phyloP scores from a whole-genome alignment of 2,113 vertebrate species.

The Tragelaphus scriptus region DNA sequence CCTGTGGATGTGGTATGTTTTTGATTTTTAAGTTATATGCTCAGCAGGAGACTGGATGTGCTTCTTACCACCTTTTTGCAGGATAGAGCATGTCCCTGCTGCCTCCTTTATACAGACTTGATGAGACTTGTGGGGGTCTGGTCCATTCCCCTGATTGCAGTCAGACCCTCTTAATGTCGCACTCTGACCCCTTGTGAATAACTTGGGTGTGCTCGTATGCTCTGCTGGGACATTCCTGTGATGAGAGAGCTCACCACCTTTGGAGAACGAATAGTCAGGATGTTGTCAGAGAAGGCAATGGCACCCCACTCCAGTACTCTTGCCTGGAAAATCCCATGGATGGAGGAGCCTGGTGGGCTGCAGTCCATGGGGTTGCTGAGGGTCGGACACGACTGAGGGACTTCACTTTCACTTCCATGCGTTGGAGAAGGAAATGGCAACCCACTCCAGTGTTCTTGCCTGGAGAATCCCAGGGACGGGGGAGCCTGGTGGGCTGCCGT shows the following conservation, averaged over 20 bases:
- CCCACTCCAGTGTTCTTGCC: too few species aligned
- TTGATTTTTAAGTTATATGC: neutral
- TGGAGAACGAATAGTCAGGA: neutral
- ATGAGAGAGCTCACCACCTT: neutral
- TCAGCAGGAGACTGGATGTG: neutral
- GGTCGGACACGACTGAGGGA: too few species aligned
- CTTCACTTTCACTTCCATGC: too few species aligned
- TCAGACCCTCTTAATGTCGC: neutral
- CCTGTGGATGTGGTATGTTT: neutral
- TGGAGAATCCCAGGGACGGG: too few species aligned
- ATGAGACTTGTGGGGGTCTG: neutral
- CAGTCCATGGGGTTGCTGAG: too few species aligned
- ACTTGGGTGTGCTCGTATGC: neutral
- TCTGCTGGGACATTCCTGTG: neutral
- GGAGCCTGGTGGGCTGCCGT: too few species aligned
- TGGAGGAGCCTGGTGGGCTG: too few species aligned
- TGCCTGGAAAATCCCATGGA: too few species aligned
- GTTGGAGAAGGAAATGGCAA: too few species aligned
- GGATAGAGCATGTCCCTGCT: accelerated
- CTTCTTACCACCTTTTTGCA: neutral
- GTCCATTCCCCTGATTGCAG: neutral
- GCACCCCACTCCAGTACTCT: too few species aligned
- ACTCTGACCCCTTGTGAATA: neutral
- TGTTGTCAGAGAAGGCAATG: neutral
- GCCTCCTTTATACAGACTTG: neutral